These are phyloP conservation scores for Drosophila cardini DNA, from an alignment of 1,140 invertebrate genomes.

Conservation along the genomic window DNA sequence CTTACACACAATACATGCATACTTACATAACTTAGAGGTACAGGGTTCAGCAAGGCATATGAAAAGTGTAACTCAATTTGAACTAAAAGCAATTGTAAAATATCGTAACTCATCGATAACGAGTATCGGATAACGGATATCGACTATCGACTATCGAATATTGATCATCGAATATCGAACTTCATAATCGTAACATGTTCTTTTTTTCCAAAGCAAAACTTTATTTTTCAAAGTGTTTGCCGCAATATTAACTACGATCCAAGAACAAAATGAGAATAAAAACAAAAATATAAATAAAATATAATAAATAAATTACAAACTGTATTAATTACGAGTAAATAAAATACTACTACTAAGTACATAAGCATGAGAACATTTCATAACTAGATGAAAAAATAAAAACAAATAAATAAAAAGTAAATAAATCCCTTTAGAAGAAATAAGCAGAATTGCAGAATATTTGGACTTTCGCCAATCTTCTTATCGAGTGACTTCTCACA, in stretches of 20 bases:
- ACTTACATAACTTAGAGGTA: slow-evolving; percentile 19
- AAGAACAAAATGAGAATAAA: slow-evolving; percentile 6
- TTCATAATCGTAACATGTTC: slow-evolving; percentile 32
- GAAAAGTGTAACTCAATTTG: slow-evolving; percentile 44
- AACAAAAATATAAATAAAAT: slow-evolving; percentile 11
- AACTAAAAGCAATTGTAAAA: slow-evolving; percentile 81
- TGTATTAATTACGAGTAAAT: slow-evolving; percentile 63
- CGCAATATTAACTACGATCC: slow-evolving; percentile 41
- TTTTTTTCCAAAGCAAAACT: slow-evolving; percentile 63
- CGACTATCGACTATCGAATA: slow-evolving; percentile 11
- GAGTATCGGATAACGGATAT: slow-evolving; percentile 26
- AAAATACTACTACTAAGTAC: slow-evolving; percentile 22
- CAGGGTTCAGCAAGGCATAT: slow-evolving; percentile 23
- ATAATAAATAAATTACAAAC: slow-evolving; percentile 35
- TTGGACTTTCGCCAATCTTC: slow-evolving; percentile 23
- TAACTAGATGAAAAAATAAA: slow-evolving; percentile 31
- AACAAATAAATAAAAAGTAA: not conserved
- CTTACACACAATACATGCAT: slow-evolving; percentile 12
- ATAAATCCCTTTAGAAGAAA: slow-evolving; percentile 48
- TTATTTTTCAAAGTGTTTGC: slow-evolving; percentile 82
- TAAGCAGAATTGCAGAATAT: slow-evolving; percentile 44
- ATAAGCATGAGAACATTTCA: slow-evolving; percentile 58
- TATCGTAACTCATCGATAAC: slow-evolving; percentile 58
- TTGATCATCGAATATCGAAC: slow-evolving; percentile 15
- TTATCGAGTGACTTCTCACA: slow-evolving; percentile 20